phyloP scores from a whole-genome alignment of 2,888 invertebrate genomes.

The Drosophila birchii region DNA sequence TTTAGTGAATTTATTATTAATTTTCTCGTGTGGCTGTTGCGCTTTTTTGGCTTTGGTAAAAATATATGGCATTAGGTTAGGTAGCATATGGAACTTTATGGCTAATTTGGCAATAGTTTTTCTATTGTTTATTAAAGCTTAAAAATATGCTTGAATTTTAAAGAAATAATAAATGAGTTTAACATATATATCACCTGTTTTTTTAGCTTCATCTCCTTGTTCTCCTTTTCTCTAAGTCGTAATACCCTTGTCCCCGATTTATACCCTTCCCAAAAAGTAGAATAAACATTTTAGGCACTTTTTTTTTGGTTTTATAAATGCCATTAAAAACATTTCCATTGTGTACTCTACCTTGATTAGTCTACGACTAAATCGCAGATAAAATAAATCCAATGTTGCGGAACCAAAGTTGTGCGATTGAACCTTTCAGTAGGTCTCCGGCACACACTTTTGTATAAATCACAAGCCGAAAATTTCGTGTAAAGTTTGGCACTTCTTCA shows the following conservation, averaged over 20 bases:
- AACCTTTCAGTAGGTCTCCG: slow-evolving; percentile 41
- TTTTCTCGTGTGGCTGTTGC: slow-evolving; percentile 23
- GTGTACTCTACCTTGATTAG: slow-evolving; percentile 61
- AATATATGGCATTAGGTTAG: background rate
- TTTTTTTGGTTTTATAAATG: background rate
- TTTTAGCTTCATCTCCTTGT: too few relatives aligned
- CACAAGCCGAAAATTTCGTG: slow-evolving; percentile 22
- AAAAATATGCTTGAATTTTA: background rate
- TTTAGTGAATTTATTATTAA: slow-evolving; percentile 49
- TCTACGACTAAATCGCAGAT: slow-evolving; percentile 34
- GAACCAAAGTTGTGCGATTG: slow-evolving; percentile 60
- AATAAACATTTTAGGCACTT: background rate
- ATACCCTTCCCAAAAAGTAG: background rate
- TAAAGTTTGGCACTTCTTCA: slow-evolving; percentile 72
- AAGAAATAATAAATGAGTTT: background rate
- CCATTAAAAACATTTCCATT: slow-evolving; percentile 54
- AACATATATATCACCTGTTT: too few relatives aligned
- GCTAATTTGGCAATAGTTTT: background rate
- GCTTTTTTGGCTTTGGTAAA: background rate
- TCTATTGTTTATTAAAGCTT: background rate
- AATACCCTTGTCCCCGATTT: background rate
- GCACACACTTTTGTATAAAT: slow-evolving; percentile 15
- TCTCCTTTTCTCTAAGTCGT: too few relatives aligned
- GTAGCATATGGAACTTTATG: slow-evolving; percentile 4
- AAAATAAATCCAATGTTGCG: slow-evolving; percentile 69